These are phyloP conservation scores for Drosophila niveifrons DNA, from an alignment of 2,888 invertebrate genomes.

Conservation along the genomic window DNA sequence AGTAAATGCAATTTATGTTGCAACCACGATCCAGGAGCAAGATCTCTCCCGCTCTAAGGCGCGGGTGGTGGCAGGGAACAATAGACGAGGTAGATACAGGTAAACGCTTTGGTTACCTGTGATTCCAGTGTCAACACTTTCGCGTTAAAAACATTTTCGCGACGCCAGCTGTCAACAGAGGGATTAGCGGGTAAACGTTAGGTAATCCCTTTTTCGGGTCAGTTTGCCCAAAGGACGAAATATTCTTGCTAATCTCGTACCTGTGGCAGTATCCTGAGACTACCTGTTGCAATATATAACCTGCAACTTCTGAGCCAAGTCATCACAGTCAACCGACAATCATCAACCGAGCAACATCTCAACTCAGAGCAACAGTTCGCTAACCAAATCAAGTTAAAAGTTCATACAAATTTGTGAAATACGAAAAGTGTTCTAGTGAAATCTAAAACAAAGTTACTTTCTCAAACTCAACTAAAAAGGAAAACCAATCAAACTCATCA, in stretches of 20 bases:
- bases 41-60: conserved; percentile 1
- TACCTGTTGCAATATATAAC: conserved; percentile 41
- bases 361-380: background rate
- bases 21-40: conserved; percentile 52
- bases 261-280: background rate
- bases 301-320: background rate
- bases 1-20: conserved; percentile 54
- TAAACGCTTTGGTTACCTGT: conserved; percentile 1
- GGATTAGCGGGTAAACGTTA: conserved; percentile 29
- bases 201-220: background rate
- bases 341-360: conserved; percentile 30
- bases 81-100: conserved; percentile 8
- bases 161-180: conserved; percentile 33
- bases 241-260: background rate
- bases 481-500: background rate
- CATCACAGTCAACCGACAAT: conserved; percentile 34
- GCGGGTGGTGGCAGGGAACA: background rate
- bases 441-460: background rate
- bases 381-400: background rate
- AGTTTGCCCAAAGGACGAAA: conserved; percentile 21
- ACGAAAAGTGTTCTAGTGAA: background rate
- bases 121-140: conserved; percentile 15
- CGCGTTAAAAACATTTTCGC: conserved; percentile 6
- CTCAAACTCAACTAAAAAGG: background rate
- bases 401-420: background rate